Evolutionary conservation across 2,113 vertebrate genomes (phyloP).

Genomic region (Poicephalus gulielmi): DNA sequence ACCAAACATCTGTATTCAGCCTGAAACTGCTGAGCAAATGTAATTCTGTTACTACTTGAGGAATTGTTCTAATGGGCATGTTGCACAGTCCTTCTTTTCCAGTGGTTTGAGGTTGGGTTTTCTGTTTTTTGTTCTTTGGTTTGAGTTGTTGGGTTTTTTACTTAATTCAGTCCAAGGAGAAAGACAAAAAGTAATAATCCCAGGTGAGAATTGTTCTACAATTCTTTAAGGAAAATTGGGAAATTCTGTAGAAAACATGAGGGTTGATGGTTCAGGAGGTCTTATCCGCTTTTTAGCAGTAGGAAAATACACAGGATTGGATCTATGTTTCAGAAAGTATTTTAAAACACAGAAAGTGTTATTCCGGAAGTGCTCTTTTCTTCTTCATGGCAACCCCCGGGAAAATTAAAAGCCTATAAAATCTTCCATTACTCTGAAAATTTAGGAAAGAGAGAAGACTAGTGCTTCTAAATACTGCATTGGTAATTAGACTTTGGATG

Average conservation of each 20-base stretch:
- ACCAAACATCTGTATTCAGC: not conserved
- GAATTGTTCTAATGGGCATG: not conserved
- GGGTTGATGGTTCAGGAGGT: not conserved
- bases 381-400: not conserved
- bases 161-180: not conserved
- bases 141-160: not conserved
- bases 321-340: not conserved
- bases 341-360: not conserved
- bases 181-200: not conserved
- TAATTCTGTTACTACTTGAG: not conserved
- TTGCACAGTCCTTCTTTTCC: not conserved
- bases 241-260: not conserved
- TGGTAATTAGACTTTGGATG: slow-evolving; percentile 20
- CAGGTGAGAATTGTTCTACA: not conserved
- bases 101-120: not conserved
- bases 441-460: not conserved
- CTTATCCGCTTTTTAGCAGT: not conserved
- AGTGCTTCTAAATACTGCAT: not conserved
- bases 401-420: slow-evolving; percentile 12
- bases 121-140: not conserved
- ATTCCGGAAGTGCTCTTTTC: not conserved
- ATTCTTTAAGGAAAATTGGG: not conserved
- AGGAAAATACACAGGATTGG: not conserved
- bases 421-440: not conserved
- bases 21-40: not conserved